These are phyloP conservation scores for Muscicapa adusta DNA, from an alignment of 2,113 vertebrate species.

Conservation along the genomic window DNA sequence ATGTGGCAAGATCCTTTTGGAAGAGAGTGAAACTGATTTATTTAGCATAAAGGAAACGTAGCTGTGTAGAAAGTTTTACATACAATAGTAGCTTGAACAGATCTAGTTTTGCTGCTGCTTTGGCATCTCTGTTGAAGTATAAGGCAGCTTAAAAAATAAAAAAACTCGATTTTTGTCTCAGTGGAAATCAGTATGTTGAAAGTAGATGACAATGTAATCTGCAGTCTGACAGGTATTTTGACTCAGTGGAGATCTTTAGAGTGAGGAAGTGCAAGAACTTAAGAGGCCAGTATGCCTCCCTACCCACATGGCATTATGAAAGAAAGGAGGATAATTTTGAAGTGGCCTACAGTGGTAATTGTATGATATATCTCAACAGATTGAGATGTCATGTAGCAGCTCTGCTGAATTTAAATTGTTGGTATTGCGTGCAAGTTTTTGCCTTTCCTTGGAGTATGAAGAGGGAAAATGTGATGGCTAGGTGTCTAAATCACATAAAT, in stretches of 20 bases:
- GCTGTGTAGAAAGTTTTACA: not conserved
- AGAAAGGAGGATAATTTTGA: conserved; percentile 43
- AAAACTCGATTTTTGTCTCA: not conserved
- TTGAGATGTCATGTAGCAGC: conserved; percentile 14
- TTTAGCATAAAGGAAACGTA: not conserved
- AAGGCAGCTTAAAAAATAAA: not conserved
- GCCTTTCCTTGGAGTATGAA: not conserved
- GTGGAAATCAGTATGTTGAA: not conserved
- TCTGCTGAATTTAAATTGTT: conserved; percentile 3
- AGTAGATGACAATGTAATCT: conserved; percentile 7
- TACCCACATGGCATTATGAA: not conserved
- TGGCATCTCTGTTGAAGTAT: not conserved
- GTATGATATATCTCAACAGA: conserved; percentile 24
- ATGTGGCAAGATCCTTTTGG: not conserved
- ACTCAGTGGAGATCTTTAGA: not conserved
- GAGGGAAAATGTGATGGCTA: conserved; percentile 11
- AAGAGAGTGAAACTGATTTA: not conserved
- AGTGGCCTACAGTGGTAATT: conserved; percentile 42
- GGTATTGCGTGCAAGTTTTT: not conserved
- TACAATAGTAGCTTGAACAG: not conserved
- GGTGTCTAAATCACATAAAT: conserved; percentile 6
- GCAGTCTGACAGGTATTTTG: conserved; percentile 2
- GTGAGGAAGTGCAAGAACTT: not conserved
- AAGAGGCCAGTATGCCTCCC: not conserved
- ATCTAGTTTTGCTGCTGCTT: not conserved